Evolutionary conservation across 1,140 invertebrate genomes (phyloP).

Genomic region (Oppia nitens): DNA sequence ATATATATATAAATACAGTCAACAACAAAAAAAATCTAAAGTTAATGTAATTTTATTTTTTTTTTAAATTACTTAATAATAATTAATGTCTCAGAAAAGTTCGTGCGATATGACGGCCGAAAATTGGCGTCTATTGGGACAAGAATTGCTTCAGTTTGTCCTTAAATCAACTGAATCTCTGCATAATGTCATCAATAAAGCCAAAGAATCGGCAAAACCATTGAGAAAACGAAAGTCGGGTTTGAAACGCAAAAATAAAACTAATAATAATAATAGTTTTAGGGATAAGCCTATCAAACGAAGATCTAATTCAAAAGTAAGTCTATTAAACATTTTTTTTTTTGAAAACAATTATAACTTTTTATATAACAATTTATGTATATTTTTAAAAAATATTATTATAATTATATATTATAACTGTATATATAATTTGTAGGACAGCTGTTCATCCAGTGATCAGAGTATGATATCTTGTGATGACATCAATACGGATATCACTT

Average conservation of each 20-base stretch:
- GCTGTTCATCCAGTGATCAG: not conserved
- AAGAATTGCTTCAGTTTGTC: not conserved
- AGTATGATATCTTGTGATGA: not conserved
- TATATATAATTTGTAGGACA: not conserved
- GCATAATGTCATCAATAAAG: not conserved
- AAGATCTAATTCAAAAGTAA: not conserved
- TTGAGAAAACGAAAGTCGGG: not conserved
- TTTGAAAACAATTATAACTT: not conserved
- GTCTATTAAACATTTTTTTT: not conserved
- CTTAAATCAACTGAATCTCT: not conserved
- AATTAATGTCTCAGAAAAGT: too few species aligned
- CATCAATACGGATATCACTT: not conserved
- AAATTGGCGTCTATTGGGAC: not conserved
- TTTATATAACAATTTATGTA: too few species aligned
- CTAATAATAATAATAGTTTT: too few species aligned
- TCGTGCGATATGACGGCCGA: too few species aligned
- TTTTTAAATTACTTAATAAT: too few species aligned
- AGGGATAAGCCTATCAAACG: not conserved
- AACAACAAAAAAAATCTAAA: too few species aligned
- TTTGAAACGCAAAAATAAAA: not conserved
- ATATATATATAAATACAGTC: too few species aligned
- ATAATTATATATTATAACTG: not conserved
- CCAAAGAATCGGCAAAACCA: not conserved
- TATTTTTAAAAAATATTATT: too few species aligned
- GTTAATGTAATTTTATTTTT: too few species aligned